These are phyloP conservation scores for Himantopus leucocephalus DNA, from an alignment of 2,113 vertebrate genomes.

Conservation along the genomic window DNA sequence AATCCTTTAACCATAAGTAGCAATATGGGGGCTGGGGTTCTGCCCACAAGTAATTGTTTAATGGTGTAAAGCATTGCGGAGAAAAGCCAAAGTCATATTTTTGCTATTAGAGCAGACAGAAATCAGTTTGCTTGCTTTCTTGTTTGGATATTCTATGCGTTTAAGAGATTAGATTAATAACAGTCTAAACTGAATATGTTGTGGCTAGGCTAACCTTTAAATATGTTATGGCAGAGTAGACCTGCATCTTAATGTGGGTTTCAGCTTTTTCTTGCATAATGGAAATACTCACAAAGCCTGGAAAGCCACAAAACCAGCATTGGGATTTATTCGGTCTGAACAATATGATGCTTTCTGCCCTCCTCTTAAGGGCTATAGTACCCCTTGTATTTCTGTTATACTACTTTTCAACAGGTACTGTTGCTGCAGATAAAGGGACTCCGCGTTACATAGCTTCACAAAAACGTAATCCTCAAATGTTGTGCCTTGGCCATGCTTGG, in stretches of 20 bases:
- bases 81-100: conserved; percentile 65
- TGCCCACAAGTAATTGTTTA: conserved; percentile 70
- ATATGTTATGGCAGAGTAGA: conserved; percentile 62
- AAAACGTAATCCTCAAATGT: not conserved
- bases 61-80: conserved; percentile 36
- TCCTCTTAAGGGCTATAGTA: not conserved
- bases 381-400: not conserved
- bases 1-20: conserved; percentile 66
- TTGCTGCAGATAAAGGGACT: not conserved
- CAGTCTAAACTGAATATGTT: conserved; percentile 61
- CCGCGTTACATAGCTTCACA: not conserved
- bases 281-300: not conserved
- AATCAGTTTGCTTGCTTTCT: conserved; percentile 66
- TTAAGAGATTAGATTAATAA: conserved; percentile 77
- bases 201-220: conserved; percentile 69
- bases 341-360: not conserved
- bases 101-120: conserved; percentile 65
- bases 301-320: conserved; percentile 15
- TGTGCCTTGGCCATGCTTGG: rapidly evolving
- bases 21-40: conserved; percentile 35
- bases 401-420: not conserved
- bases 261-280: conserved; percentile 43
- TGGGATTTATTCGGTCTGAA: not conserved
- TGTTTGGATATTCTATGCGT: conserved; percentile 66
- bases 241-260: conserved; percentile 58